Evolutionary conservation across 1,140 invertebrate species (phyloP), one percentile per base, ranked within the genome.

Genomic region (Tetragonula clypearis): DNA sequence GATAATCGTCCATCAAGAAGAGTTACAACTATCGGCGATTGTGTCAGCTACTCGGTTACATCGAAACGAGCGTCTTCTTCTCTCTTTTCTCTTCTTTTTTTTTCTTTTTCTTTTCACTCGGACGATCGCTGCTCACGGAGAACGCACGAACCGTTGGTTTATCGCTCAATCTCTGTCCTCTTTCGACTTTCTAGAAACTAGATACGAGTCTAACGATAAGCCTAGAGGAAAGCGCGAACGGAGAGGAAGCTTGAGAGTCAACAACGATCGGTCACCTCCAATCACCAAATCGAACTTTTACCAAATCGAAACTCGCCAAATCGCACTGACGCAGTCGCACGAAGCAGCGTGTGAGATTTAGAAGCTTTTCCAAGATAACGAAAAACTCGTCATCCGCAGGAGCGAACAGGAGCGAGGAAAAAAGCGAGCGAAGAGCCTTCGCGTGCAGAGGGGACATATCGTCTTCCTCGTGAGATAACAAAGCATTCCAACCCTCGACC

Each of bases 1-100:
- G 86, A 79, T 89, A 90, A 90, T 90, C 89, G 83, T 78, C 83
- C 86, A 86, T 90, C 88, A 75, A 73, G 60, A 77, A 69, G 88
- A 90, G 88, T 90, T 90, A 87, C 80, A 75, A 82, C 85, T 68
- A 74, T 71, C 76, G 62, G 79, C 26, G 79, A 87, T 90, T 69
- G 79, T 69, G 79, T 89, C 86, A 79, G 82, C 83, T 74, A 75
- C 72, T 81, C 84, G 81, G 55, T 53, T 76, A 35, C 78, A 55
- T 71, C 71, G 77, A 73, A 68, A 53, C 53, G 35, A 58, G 58
- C 35, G 41, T 21, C 11, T 21, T n/a, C 15, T 17, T 17, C 23
- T 71, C 49, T 14, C 75, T 66, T 68, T 88, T 69, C 62, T 14
- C 19, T 41, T 41, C 35, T 35, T 35, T 35, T 35, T 35, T 35